Conservation (phyloP, 2,797 vertebrate species). For the Hoplostethus mediterraneus region DNA sequence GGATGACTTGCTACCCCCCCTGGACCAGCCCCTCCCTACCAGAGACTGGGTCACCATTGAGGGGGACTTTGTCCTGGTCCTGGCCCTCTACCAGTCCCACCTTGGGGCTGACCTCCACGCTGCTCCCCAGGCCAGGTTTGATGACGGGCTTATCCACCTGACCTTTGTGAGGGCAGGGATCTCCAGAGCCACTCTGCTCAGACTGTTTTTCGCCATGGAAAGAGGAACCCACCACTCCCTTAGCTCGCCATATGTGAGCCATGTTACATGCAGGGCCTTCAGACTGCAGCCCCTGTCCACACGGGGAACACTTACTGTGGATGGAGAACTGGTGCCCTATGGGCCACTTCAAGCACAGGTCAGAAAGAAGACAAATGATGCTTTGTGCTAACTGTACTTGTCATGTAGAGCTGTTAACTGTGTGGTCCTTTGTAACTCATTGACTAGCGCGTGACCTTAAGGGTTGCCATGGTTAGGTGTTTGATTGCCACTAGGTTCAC, state of each 20-base stretch:
- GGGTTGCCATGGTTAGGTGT: not conserved
- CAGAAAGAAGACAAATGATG: constrained; percentile 27
- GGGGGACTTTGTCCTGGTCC: constrained; percentile 91
- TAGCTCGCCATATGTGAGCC: constrained; percentile 88
- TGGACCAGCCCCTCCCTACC: constrained; percentile 89
- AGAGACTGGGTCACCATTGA: constrained; percentile 91
- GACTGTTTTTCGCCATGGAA: constrained; percentile 93
- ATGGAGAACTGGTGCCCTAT: constrained; percentile 93
- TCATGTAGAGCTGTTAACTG: not conserved
- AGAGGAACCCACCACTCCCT: constrained; percentile 88
- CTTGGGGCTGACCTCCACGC: constrained; percentile 91
- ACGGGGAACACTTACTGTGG: constrained; percentile 91
- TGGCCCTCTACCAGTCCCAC: constrained; percentile 91
- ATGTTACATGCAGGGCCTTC: constrained; percentile 89
- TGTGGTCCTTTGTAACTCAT: not conserved
- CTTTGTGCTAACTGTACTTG: not conserved
- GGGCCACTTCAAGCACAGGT: constrained; percentile 94
- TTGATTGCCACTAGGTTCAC: not conserved
- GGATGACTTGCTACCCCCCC: constrained; percentile 88
- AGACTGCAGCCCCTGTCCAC: constrained; percentile 91
- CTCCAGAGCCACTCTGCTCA: constrained; percentile 88
- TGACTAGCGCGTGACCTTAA: not conserved
- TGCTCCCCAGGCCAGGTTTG: constrained; percentile 88
- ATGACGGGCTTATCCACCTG: constrained; percentile 92
- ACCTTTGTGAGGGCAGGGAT: constrained; percentile 91